A percentile compares a stretch with the other conserved stretches of the same genome.
Conservation (phyloP, 2,797 vertebrate genomes). For the Potorous gilbertii region DNA sequence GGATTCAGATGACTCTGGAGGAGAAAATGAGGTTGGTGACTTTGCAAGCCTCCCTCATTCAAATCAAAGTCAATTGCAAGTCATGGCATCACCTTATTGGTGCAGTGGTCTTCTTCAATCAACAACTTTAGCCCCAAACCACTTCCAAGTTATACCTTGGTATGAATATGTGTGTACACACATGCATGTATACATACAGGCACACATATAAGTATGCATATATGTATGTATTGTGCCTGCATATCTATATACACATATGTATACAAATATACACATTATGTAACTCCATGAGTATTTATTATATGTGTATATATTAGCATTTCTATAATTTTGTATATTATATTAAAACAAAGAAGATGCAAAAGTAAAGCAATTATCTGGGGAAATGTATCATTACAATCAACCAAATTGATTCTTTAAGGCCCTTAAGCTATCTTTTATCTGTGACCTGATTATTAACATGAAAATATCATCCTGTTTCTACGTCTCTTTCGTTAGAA, state of each 20-base stretch:
- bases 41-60: too few species aligned
- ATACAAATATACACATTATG: too few species aligned
- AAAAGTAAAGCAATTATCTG: slow-evolving; percentile 39
- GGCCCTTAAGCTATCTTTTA: slow-evolving; percentile 70
- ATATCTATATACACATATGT: too few species aligned
- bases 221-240: too few species aligned
- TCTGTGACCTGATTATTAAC: slow-evolving; percentile 59
- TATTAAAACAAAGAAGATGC: slow-evolving; percentile 47
- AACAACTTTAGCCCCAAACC: neutral
- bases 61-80: too few species aligned
- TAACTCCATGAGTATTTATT: neutral
- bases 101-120: too few species aligned
- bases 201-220: too few species aligned
- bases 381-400: slow-evolving; percentile 54
- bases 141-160: neutral
- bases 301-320: neutral
- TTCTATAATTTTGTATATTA: neutral
- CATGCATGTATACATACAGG: too few species aligned
- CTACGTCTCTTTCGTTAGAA: neutral
- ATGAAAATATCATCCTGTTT: slow-evolving; percentile 70
- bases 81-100: too few species aligned
- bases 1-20: too few species aligned
- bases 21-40: too few species aligned
- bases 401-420: slow-evolving; percentile 55
- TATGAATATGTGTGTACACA: neutral